Percentiles rank a stretch among this genome's conserved stretches.
These are phyloP conservation scores for Periophthalmus modestus DNA, from an alignment of 2,113 vertebrate genomes.

Conservation along the genomic window DNA sequence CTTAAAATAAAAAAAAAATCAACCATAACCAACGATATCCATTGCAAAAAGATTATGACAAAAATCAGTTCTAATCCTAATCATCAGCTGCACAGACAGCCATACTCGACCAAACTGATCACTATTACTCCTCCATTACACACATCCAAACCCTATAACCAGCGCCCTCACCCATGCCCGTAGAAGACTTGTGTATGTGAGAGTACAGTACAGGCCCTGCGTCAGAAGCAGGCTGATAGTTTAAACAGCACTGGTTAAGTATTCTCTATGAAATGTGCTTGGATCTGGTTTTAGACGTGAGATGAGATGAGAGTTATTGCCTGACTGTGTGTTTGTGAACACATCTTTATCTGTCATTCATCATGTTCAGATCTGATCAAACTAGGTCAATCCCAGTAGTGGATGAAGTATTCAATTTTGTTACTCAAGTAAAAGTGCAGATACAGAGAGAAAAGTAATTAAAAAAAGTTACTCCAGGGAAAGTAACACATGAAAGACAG, in stretches of 20 bases:
- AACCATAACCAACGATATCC: background rate
- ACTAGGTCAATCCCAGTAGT: constrained; percentile 33
- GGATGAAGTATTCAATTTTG: no score
- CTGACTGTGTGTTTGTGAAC: constrained; percentile 46
- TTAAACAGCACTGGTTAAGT: constrained; percentile 44
- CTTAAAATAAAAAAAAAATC: no score
- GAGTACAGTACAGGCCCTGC: constrained; percentile 6
- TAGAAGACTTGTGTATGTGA: constrained; percentile 22
- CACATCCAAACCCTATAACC: constrained; percentile 35
- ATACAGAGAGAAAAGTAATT: no score
- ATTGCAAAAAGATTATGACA: background rate
- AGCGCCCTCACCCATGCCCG: constrained; percentile 24
- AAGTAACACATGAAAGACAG: no score
- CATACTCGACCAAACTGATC: constrained; percentile 9
- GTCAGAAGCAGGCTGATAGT: constrained; percentile 37
- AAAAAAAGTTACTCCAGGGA: no score
- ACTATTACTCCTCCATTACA: background rate
- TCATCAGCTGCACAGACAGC: no score
- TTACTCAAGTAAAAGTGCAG: no score
- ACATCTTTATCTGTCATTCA: constrained; percentile 46
- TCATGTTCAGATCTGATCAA: constrained; percentile 50
- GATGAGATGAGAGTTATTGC: constrained; percentile 54
- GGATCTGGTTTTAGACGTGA: constrained; percentile 45
- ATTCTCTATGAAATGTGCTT: constrained; percentile 59
- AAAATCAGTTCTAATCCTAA: no score